These are phyloP conservation scores for Lymantria dispar DNA, from an alignment of 2,888 invertebrate genomes.

Conservation along the genomic window DNA sequence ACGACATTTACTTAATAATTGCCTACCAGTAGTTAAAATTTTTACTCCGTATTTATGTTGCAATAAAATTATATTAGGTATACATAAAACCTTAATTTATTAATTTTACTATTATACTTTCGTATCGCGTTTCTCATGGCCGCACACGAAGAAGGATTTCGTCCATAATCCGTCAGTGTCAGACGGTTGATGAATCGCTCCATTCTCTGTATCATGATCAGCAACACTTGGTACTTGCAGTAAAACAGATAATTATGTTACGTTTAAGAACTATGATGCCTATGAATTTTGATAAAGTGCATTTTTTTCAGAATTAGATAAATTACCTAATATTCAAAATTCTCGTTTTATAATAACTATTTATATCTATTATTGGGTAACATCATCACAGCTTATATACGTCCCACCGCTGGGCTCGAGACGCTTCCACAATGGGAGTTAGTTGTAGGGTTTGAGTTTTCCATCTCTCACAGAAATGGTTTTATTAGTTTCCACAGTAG, in stretches of 20 bases:
- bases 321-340: no score
- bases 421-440: no score
- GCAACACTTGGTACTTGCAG: not conserved
- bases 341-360: no score
- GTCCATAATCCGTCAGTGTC: slow-evolving; percentile 65
- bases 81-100: not conserved
- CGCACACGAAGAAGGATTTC: slow-evolving; percentile 24
- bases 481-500: no score
- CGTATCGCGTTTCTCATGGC: slow-evolving; percentile 19
- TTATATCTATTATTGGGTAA: no score
- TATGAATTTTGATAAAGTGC: no score
- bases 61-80: not conserved
- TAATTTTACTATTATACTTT: not conserved
- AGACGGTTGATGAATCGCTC: slow-evolving; percentile 60
- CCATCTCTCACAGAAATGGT: no score
- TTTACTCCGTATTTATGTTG: not conserved
- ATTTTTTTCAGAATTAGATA: no score
- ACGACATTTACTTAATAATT: not conserved
- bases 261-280: no score
- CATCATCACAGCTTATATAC: no score
- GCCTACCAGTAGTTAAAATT: not conserved
- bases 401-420: no score
- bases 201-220: slow-evolving; percentile 33
- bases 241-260: not conserved
- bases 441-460: no score